A percentile compares a stretch with the other conserved stretches of the same genome.
Evolutionary conservation across 2,113 vertebrate genomes (phyloP).

Genomic region (Colaptes auratus): DNA sequence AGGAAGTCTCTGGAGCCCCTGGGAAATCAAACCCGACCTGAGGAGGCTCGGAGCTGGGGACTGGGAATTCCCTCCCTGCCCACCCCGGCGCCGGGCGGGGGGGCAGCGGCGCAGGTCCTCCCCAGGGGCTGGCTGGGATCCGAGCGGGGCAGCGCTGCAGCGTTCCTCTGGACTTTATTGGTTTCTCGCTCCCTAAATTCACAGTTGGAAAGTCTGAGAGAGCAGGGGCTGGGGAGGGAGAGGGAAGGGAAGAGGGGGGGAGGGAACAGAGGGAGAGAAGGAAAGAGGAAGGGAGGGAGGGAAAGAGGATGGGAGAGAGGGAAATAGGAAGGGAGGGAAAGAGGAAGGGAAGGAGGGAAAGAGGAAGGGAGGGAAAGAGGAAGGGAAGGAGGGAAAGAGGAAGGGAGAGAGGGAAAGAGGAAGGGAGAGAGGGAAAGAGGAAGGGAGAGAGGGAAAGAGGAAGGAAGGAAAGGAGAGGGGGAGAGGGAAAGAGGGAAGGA

Average conservation of each 20-base stretch:
- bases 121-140: constrained; percentile 17
- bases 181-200: constrained; percentile 61
- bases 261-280: neutral
- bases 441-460: too few relatives aligned
- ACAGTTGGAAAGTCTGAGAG: constrained; percentile 60
- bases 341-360: neutral
- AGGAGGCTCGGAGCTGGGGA: fast-evolving
- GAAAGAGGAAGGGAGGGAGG: neutral
- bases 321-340: neutral
- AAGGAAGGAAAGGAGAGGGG: too few relatives aligned
- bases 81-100: constrained; percentile 48
- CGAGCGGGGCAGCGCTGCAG: constrained; percentile 1
- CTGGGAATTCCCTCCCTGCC: neutral
- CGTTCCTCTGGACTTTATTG: constrained; percentile 62
- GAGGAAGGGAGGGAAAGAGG: neutral
- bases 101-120: neutral
- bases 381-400: neutral
- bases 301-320: neutral
- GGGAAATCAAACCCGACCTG: neutral
- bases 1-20: neutral
- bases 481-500: too few relatives aligned
- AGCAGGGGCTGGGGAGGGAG: constrained; percentile 36
- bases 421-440: too few relatives aligned
- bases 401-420: too few relatives aligned
- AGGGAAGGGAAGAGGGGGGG: neutral